These are phyloP conservation scores for Engystomops pustulosus DNA, from an alignment of 2,113 vertebrate genomes.

Conservation along the genomic window DNA sequence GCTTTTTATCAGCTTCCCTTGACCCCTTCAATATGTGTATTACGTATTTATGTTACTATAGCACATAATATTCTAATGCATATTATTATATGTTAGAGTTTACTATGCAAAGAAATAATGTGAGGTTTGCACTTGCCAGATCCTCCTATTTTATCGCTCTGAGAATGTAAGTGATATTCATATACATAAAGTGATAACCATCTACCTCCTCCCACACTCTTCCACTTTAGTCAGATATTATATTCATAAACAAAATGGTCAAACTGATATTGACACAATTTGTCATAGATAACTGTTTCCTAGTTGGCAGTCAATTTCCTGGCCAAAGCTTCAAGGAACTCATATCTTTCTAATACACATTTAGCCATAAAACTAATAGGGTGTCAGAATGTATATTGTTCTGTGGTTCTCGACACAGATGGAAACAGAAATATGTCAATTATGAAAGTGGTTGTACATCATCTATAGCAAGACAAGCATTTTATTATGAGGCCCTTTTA, in stretches of 20 bases:
- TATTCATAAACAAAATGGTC: constrained; percentile 47
- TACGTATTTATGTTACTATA: no score
- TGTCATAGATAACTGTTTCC: constrained; percentile 20
- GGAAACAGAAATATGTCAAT: constrained; percentile 37
- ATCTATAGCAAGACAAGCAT: constrained; percentile 7
- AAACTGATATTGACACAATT: constrained; percentile 42
- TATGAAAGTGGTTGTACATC: constrained; percentile 6
- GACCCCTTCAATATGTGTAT: no score
- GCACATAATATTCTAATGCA: no score
- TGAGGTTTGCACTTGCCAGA: no score
- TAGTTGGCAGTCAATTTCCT: constrained; percentile 49
- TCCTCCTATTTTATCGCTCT: not conserved
- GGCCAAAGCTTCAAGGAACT: constrained; percentile 39
- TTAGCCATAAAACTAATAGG: constrained; percentile 44
- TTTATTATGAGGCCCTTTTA: constrained; percentile 9
- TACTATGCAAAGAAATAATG: no score
- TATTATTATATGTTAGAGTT: no score
- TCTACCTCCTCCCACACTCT: not conserved
- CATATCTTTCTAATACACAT: constrained; percentile 39
- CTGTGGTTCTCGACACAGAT: constrained; percentile 5
- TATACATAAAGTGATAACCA: not conserved
- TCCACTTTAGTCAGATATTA: constrained; percentile 8
- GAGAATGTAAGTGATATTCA: no score
- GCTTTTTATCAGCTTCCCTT: no score
- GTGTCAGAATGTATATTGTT: constrained; percentile 47